A percentile compares a stretch with the other conserved stretches of the same genome.
phyloP scores from a whole-genome alignment of 2,797 vertebrate species.

The Chaetophractus vellerosus region DNA sequence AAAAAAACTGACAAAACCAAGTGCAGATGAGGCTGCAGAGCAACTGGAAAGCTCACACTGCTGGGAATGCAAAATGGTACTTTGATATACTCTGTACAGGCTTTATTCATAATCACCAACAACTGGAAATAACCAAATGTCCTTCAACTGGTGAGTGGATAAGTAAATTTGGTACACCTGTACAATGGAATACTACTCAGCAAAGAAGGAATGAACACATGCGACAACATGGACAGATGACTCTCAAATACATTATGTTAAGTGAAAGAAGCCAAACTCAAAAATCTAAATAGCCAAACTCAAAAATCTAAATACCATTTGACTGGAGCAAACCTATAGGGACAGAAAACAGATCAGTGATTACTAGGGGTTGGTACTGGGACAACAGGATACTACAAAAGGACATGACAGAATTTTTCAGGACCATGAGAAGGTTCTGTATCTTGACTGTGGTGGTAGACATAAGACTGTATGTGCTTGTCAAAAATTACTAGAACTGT shows the following conservation, averaged over 20 bases:
- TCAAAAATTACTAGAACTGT: too few species aligned
- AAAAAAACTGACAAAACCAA: not conserved
- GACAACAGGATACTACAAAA: too few species aligned
- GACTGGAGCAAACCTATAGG: too few species aligned
- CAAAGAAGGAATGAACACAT: rapidly evolving
- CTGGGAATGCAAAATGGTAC: not conserved
- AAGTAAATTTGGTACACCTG: rapidly evolving
- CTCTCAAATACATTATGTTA: rapidly evolving
- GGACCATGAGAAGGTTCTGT: too few species aligned
- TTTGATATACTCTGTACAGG: not conserved
- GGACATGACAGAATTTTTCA: too few species aligned
- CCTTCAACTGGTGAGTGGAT: rapidly evolving
- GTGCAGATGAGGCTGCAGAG: not conserved
- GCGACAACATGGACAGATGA: rapidly evolving
- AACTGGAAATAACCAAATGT: too few species aligned
- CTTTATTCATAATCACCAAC: not conserved
- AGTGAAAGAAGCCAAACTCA: not conserved
- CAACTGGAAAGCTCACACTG: not conserved
- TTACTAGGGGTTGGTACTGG: too few species aligned
- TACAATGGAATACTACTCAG: too few species aligned
- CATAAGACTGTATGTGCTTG: too few species aligned
- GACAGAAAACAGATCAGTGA: not conserved
- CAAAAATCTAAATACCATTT: not conserved
- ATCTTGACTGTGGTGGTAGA: too few species aligned
- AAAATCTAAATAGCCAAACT: not conserved